phyloP scores from a whole-genome alignment of 2,888 invertebrate genomes.

The Spilosoma lubricipeda region DNA sequence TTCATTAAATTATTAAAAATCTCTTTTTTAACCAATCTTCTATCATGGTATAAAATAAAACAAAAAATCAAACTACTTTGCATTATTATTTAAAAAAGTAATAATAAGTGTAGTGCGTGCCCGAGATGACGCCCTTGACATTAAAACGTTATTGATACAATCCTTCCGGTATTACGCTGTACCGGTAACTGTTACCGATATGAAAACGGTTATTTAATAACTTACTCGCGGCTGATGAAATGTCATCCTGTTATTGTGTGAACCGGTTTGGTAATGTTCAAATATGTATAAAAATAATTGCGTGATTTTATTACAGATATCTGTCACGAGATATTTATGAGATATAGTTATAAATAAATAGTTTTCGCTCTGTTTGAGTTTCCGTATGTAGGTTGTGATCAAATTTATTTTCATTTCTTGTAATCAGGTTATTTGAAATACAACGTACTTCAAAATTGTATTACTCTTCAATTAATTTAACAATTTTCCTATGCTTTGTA shows the following conservation, averaged over 20 bases:
- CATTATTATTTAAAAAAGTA: not conserved
- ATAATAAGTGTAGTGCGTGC: not conserved
- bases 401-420: not conserved
- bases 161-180: constrained; percentile 16
- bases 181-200: constrained; percentile 7
- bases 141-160: constrained; percentile 4
- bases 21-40: too few relatives aligned
- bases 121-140: constrained; percentile 16
- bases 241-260: not conserved
- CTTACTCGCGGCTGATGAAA: constrained; percentile 1
- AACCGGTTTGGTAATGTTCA: not conserved
- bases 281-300: not conserved
- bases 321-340: not conserved
- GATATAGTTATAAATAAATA: not conserved
- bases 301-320: not conserved
- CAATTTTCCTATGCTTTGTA: too few relatives aligned
- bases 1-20: too few relatives aligned
- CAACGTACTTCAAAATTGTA: too few relatives aligned
- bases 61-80: too few relatives aligned
- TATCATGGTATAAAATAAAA: too few relatives aligned
- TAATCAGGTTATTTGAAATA: not conserved
- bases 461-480: too few relatives aligned
- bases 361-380: not conserved
- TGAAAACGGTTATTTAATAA: constrained; percentile 6
- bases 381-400: not conserved